Evolutionary conservation across 2,888 invertebrate genomes (phyloP).

Genomic region (Adelognathus sp.): DNA sequence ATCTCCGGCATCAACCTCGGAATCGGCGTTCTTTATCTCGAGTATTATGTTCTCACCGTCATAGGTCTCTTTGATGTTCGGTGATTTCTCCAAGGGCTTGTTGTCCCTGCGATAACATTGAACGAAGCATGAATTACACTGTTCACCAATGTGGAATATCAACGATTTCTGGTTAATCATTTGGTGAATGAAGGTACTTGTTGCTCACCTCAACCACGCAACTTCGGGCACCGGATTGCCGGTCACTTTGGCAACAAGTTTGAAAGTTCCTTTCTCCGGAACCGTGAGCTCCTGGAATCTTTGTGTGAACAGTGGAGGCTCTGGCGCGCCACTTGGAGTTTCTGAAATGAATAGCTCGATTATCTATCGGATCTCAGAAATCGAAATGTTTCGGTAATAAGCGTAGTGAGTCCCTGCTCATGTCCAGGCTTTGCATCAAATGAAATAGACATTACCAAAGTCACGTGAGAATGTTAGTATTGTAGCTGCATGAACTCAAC

Average conservation of each 20-base stretch:
- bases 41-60: constrained; percentile 93
- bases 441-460: constrained; percentile 63
- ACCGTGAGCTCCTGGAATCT: constrained; percentile 93
- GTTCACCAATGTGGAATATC: not conserved
- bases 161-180: not conserved
- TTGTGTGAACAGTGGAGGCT: constrained; percentile 94
- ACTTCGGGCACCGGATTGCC: constrained; percentile 96
- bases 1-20: constrained; percentile 94
- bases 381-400: not conserved
- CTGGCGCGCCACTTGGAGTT: constrained; percentile 88
- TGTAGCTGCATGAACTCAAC: constrained; percentile 6
- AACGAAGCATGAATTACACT: not conserved
- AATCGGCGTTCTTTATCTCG: constrained; percentile 90
- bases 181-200: too few species aligned
- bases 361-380: not conserved
- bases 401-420: constrained; percentile 60
- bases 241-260: constrained; percentile 91
- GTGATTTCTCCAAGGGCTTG: constrained; percentile 88
- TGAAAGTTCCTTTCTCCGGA: constrained; percentile 90
- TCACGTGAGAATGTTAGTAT: constrained; percentile 34
- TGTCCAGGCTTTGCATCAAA: constrained; percentile 66
- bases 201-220: constrained; percentile 88
- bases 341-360: constrained; percentile 81
- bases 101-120: constrained; percentile 85
- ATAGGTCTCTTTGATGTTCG: constrained; percentile 89